Conservation (phyloP, 2,113 vertebrate species). For the Grammomys dolichurus region DNA sequence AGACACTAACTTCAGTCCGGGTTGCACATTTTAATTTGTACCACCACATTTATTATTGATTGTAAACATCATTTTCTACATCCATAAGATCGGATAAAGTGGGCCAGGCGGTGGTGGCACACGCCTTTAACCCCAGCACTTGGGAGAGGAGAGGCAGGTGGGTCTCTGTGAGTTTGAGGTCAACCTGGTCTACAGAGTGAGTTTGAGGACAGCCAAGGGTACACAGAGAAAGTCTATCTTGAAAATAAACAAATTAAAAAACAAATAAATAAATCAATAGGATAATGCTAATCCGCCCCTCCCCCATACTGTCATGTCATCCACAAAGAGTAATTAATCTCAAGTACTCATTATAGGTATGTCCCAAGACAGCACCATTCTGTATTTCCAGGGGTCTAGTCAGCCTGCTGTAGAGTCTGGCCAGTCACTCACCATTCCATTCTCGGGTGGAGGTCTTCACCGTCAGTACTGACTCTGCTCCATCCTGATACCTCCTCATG, state of each 20-base stretch:
- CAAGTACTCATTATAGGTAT: background rate
- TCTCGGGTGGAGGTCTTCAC: constrained; percentile 74
- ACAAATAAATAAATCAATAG: background rate
- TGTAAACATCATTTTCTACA: background rate
- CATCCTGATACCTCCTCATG: background rate
- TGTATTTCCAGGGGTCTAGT: background rate
- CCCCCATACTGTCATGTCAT: background rate
- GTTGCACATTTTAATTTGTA: background rate
- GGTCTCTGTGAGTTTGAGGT: background rate
- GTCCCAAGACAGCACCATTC: background rate
- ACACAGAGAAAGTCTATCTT: background rate
- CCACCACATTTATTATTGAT: background rate
- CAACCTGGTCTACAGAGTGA: background rate
- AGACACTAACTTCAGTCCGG: background rate
- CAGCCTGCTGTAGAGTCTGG: accelerated
- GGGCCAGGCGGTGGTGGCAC: background rate
- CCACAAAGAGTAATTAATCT: background rate
- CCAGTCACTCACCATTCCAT: constrained; percentile 86
- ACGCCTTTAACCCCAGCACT: background rate
- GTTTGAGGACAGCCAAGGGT: background rate
- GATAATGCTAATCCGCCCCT: background rate
- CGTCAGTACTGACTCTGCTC: constrained; percentile 71
- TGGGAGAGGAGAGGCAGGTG: background rate
- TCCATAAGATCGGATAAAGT: background rate
- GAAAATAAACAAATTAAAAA: background rate